phyloP scores from a whole-genome alignment of 2,888 invertebrate genomes.

The Anoncus sp. region DNA sequence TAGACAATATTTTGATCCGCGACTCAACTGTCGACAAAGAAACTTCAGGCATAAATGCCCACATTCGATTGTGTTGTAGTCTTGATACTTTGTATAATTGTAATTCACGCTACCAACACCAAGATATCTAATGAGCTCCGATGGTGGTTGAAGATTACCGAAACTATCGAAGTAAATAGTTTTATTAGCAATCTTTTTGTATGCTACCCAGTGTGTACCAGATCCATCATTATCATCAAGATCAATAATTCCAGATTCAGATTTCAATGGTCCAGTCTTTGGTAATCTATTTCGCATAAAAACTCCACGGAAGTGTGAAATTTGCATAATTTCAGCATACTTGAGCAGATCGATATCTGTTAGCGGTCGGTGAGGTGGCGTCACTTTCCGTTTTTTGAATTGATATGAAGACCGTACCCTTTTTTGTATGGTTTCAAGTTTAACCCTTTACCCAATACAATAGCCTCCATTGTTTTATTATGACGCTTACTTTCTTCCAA shows the following conservation, averaged over 20 bases:
- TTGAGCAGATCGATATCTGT: neutral
- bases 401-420: constrained; percentile 34
- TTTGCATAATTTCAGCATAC: neutral
- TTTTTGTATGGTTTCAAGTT: constrained; percentile 68
- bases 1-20: constrained; percentile 23
- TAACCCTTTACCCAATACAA: too few relatives aligned
- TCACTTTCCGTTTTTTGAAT: neutral
- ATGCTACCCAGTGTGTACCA: constrained; percentile 5
- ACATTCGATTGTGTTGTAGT: neutral
- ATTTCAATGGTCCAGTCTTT: constrained; percentile 38
- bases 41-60: constrained; percentile 47
- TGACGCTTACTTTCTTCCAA: too few relatives aligned
- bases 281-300: constrained; percentile 68
- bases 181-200: neutral
- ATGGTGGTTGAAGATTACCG: neutral
- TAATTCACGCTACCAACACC: constrained; percentile 50
- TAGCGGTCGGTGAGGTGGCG: neutral
- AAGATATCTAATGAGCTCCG: neutral
- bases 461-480: too few relatives aligned
- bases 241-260: constrained; percentile 52
- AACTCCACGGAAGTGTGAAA: constrained; percentile 75
- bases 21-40: constrained; percentile 40
- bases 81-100: constrained; percentile 59
- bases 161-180: neutral
- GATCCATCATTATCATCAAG: neutral